A percentile compares a stretch with the other conserved stretches of the same genome.
Conservation (phyloP, 1,140 invertebrate species). For the Drosophila pseudoananassae region DNA sequence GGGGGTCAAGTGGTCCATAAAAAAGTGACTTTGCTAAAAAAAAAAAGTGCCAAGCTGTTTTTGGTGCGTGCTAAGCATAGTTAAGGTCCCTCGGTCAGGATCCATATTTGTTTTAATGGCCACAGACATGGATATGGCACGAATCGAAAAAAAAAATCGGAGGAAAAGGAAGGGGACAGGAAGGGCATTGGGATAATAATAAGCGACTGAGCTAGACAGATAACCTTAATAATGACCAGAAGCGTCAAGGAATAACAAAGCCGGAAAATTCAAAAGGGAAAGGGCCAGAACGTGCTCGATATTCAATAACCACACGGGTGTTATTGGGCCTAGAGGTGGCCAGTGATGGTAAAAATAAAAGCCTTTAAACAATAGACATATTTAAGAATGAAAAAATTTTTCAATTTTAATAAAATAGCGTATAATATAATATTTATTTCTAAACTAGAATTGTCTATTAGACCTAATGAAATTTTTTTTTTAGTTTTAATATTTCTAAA, state of each 20-base stretch:
- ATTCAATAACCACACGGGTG: conserved; percentile 70
- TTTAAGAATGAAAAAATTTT: too few species aligned
- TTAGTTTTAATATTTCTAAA: too few species aligned
- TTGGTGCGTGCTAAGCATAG: conserved; percentile 68
- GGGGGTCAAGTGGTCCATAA: conserved; percentile 20
- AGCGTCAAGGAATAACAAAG: conserved; percentile 24
- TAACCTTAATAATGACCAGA: conserved; percentile 77
- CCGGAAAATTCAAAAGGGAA: conserved; percentile 1
- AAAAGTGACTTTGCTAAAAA: conserved; percentile 15
- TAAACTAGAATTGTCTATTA: too few species aligned
- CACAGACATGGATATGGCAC: conserved; percentile 34
- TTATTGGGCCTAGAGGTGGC: conserved; percentile 5
- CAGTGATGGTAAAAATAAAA: conserved; percentile 3
- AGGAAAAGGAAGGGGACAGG: conserved; percentile 4
- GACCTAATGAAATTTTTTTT: too few species aligned
- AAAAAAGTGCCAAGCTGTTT: conserved; percentile 55
- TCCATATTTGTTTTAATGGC: conserved; percentile 71
- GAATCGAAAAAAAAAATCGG: not conserved
- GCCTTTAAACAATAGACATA: too few species aligned
- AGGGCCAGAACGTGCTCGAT: conserved; percentile 64
- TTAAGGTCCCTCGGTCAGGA: conserved; percentile 40
- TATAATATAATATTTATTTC: too few species aligned
- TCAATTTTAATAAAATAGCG: too few species aligned
- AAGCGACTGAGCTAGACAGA: conserved; percentile 72
- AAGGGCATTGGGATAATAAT: conserved; percentile 67